phyloP scores from a whole-genome alignment of 2,113 vertebrate species.

The Puma concolor region DNA sequence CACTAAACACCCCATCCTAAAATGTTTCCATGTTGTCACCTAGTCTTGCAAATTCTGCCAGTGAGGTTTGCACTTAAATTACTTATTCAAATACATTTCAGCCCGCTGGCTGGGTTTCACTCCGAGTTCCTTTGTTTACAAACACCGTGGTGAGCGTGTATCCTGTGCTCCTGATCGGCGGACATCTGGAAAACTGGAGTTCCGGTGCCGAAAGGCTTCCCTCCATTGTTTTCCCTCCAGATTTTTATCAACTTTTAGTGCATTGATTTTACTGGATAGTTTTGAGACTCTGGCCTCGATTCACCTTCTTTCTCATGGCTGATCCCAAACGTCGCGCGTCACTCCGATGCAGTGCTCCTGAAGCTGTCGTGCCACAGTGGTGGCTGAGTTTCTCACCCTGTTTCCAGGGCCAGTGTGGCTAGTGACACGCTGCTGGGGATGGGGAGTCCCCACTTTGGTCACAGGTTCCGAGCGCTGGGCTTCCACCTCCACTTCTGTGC shows the following conservation, averaged over 20 bases:
- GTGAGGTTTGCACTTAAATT: conserved; percentile 17
- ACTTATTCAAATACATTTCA: not conserved
- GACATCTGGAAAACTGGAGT: not conserved
- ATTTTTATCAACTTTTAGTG: not conserved
- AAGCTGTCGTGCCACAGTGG: not conserved
- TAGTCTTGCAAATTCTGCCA: conserved; percentile 10
- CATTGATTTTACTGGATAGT: not conserved
- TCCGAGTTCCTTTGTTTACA: conserved; percentile 28
- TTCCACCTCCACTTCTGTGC: not conserved
- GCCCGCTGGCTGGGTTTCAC: not conserved
- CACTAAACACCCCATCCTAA: not conserved
- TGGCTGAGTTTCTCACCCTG: not conserved
- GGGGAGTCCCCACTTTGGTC: not conserved
- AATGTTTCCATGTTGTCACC: not conserved
- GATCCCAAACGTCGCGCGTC: rapidly evolving
- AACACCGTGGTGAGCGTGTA: not conserved
- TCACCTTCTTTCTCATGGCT: not conserved
- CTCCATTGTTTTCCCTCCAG: not conserved
- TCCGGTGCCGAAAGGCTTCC: not conserved
- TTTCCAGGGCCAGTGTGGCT: not conserved
- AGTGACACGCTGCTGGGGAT: rapidly evolving
- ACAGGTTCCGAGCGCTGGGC: not conserved
- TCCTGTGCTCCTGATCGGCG: not conserved
- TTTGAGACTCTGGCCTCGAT: not conserved
- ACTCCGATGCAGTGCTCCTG: not conserved